A percentile compares a stretch with the other conserved stretches of the same genome.
phyloP scores from a whole-genome alignment of 2,113 vertebrate species.

The Marcusenius ussheri region DNA sequence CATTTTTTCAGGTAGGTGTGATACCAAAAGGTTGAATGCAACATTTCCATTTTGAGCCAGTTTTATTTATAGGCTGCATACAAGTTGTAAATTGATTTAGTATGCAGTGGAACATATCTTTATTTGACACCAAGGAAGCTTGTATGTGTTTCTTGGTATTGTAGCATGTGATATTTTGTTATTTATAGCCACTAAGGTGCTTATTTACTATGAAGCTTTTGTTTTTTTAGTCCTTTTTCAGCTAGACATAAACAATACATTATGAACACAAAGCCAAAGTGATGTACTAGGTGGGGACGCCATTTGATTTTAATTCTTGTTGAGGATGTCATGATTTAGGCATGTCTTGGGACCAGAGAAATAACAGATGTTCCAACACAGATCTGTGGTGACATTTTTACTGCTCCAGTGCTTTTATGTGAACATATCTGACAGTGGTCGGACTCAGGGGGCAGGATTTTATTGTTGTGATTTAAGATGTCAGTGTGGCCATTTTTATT shows the following conservation, averaged over 20 bases:
- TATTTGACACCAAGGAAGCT: not conserved
- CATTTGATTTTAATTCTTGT: conserved; percentile 27
- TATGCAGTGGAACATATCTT: not conserved
- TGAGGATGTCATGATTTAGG: conserved; percentile 11
- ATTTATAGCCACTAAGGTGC: not conserved
- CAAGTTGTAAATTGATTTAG: not conserved
- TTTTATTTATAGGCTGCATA: not conserved
- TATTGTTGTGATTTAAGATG: conserved; percentile 22
- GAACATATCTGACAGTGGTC: conserved; percentile 7
- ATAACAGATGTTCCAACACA: conserved; percentile 19
- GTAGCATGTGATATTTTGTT: not conserved
- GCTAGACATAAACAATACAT: not conserved
- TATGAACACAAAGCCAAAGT: not conserved
- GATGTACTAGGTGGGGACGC: not conserved
- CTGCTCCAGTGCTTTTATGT: not conserved
- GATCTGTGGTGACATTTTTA: conserved; percentile 5
- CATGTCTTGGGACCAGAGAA: not conserved
- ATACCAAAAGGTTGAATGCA: not conserved
- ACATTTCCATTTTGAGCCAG: not conserved
- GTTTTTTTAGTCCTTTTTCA: not conserved
- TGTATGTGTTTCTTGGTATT: not conserved
- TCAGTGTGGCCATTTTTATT: conserved; percentile 15
- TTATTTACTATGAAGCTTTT: not conserved
- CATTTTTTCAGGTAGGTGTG: not conserved
- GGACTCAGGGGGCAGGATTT: not conserved